These are phyloP conservation scores for Agrochola litura DNA, from an alignment of 2,888 invertebrate species.

Conservation along the genomic window DNA sequence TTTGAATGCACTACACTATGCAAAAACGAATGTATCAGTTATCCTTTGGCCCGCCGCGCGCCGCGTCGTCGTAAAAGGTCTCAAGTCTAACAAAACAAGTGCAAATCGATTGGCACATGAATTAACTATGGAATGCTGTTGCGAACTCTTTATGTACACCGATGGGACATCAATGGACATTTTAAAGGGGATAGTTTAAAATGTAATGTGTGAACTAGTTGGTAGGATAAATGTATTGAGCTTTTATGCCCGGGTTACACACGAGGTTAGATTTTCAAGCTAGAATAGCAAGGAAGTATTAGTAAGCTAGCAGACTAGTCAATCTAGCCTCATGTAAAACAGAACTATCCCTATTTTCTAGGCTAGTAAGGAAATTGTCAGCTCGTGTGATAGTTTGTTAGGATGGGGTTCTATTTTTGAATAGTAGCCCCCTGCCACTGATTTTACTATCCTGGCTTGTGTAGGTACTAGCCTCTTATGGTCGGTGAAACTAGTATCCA, in stretches of 20 bases:
- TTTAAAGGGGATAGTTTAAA: slow-evolving; percentile 44
- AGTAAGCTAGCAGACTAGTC: too few species aligned
- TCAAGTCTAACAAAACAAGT: slow-evolving; percentile 53
- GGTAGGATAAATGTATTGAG: background rate
- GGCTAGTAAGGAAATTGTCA: too few species aligned
- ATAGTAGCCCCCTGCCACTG: too few species aligned
- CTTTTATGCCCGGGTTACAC: background rate
- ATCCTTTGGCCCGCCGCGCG: slow-evolving; percentile 41
- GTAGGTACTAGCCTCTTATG: too few species aligned
- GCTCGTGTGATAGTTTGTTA: too few species aligned
- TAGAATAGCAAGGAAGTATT: too few species aligned
- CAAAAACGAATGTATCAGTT: slow-evolving; percentile 51
- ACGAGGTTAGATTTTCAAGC: too few species aligned
- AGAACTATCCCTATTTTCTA: too few species aligned
- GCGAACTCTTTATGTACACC: slow-evolving; percentile 46
- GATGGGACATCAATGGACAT: slow-evolving; percentile 49
- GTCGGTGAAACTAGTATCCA: too few species aligned
- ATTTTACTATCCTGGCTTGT: too few species aligned
- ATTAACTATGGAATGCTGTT: slow-evolving; percentile 50
- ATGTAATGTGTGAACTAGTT: slow-evolving; percentile 34
- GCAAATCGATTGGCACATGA: slow-evolving; percentile 53
- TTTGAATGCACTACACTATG: slow-evolving; percentile 24
- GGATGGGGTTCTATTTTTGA: too few species aligned
- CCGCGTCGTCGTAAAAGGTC: slow-evolving; percentile 40
- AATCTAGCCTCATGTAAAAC: too few species aligned